phyloP scores from a whole-genome alignment of 2,888 invertebrate species.

The Cheilosia soror region DNA sequence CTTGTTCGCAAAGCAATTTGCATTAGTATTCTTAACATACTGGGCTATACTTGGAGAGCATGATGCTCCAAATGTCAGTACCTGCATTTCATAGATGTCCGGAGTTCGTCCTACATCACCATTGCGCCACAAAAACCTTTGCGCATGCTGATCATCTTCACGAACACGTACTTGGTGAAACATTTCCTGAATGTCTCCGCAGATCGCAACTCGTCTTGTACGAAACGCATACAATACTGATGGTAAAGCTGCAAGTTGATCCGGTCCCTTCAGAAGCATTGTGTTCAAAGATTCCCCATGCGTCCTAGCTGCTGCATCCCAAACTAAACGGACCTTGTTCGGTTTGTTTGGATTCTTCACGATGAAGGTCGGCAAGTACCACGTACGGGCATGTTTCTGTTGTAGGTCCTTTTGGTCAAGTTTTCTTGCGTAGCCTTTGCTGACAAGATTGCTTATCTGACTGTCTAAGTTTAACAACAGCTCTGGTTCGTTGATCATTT shows the following conservation, averaged over 20 bases:
- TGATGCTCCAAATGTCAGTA: background rate
- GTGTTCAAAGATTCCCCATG: conserved; percentile 77
- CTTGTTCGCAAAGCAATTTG: background rate
- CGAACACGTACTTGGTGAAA: conserved; percentile 1
- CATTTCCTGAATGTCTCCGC: background rate
- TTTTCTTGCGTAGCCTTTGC: conserved; percentile 76
- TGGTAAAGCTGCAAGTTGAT: conserved; percentile 2
- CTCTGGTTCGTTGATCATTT: conserved; percentile 79
- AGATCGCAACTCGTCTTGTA: too few relatives aligned
- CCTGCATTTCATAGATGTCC: conserved; percentile 46
- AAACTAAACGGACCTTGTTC: conserved; percentile 76
- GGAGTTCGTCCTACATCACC: background rate
- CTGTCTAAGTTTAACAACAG: conserved; percentile 40
- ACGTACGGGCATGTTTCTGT: conserved; percentile 35
- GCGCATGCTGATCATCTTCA: background rate
- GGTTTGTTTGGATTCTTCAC: conserved; percentile 76
- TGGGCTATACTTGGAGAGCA: conserved; percentile 2
- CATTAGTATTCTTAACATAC: conserved; percentile 1
- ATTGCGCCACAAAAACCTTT: conserved; percentile 77
- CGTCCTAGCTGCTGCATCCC: conserved; percentile 77
- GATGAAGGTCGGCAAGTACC: conserved; percentile 76
- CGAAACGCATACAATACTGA: too few relatives aligned
- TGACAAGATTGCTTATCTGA: background rate
- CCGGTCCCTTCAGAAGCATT: conserved; percentile 77
- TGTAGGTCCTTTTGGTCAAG: conserved; percentile 65